These are phyloP conservation scores for Atherinomorus stipes DNA, from an alignment of 2,113 vertebrate genomes.

Conservation along the genomic window DNA sequence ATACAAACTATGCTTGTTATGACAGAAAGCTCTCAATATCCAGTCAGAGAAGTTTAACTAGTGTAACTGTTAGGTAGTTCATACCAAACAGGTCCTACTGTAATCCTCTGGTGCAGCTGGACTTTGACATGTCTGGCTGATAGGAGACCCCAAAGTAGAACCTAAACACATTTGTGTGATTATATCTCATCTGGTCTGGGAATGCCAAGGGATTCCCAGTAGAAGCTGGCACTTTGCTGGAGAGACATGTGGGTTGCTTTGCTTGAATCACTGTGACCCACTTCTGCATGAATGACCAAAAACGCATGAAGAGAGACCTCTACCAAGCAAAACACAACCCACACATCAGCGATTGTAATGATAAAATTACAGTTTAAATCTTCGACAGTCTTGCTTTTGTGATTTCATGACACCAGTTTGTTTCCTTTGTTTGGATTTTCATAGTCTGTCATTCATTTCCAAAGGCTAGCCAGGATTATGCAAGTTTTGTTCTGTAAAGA, in stretches of 20 bases:
- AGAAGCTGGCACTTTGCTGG: background rate
- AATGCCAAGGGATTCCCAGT: background rate
- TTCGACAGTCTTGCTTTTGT: background rate
- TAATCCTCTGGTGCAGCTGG: background rate
- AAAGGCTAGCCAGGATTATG: slow-evolving; percentile 31
- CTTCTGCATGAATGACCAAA: slow-evolving; percentile 8
- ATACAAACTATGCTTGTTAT: too few species aligned
- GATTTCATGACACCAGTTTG: slow-evolving; percentile 16
- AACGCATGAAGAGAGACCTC: background rate
- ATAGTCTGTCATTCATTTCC: slow-evolving; percentile 38
- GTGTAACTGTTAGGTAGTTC: background rate
- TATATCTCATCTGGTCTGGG: background rate
- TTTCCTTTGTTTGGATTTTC: slow-evolving; percentile 18
- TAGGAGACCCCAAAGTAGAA: background rate
- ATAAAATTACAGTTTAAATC: background rate
- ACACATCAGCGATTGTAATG: background rate
- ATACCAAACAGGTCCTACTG: background rate
- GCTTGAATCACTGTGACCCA: slow-evolving; percentile 4
- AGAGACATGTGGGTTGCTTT: slow-evolving; percentile 1
- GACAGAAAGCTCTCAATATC: background rate
- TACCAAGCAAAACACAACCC: background rate
- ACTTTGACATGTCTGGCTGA: background rate
- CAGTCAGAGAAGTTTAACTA: background rate
- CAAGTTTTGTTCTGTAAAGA: slow-evolving; percentile 42
- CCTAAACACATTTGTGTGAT: background rate